Evolutionary conservation across 2,113 vertebrate genomes (phyloP).

Genomic region (Oryzias celebensis): DNA sequence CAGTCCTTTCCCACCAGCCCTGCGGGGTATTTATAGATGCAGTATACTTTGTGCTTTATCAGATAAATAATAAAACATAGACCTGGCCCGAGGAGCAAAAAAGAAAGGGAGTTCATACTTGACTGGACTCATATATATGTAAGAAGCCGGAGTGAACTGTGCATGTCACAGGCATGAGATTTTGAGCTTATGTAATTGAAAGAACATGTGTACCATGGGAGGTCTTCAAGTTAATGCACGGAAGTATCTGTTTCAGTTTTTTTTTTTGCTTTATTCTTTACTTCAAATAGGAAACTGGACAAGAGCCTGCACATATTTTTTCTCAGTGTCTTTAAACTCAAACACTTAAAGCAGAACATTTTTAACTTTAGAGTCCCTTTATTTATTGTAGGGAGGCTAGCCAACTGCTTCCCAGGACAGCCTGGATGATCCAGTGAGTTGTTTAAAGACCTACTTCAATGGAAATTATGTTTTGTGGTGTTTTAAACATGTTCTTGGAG

Average conservation of each 20-base stretch:
- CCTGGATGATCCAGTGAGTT: no score
- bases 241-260: conserved; percentile 17
- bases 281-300: conserved; percentile 39
- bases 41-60: conserved; percentile 65
- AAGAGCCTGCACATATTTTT: conserved; percentile 35
- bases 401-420: no score
- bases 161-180: conserved; percentile 41
- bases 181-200: conserved; percentile 60
- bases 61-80: conserved; percentile 76
- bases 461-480: no score
- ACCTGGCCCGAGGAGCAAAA: conserved; percentile 60
- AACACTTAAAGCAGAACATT: conserved; percentile 34
- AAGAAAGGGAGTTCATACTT: conserved; percentile 67
- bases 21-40: conserved; percentile 66
- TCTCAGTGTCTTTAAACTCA: conserved; percentile 45
- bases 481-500: no score
- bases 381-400: background rate
- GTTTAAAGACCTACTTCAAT: no score
- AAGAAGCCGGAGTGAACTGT: conserved; percentile 59
- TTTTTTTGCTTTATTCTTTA: conserved; percentile 24
- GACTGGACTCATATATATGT: conserved; percentile 66
- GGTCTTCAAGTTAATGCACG: conserved; percentile 21
- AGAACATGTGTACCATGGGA: conserved; percentile 28
- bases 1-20: conserved; percentile 40
- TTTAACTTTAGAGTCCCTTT: conserved; percentile 42